Evolutionary conservation across 2,888 invertebrate species (phyloP).

Genomic region (Coenonympha glycerion): DNA sequence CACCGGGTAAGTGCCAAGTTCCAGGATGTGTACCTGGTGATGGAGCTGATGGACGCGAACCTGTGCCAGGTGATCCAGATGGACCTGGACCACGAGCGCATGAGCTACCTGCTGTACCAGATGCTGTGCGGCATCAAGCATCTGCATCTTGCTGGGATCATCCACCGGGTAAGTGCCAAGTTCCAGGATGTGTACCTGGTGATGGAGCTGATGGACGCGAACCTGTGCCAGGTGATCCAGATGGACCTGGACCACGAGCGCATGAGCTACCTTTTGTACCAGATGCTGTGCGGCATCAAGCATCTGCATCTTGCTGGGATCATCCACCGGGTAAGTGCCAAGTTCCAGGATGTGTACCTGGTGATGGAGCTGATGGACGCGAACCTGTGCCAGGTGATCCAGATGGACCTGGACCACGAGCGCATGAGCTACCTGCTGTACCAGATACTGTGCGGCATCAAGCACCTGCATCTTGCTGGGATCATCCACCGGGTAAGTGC

Average conservation of each 20-base stretch:
- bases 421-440: constrained; percentile 99
- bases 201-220: constrained; percentile 99
- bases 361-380: constrained; percentile 99
- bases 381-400: constrained; percentile 96
- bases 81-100: constrained; percentile 99
- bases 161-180: constrained; percentile 95
- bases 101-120: constrained; percentile 99
- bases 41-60: constrained; percentile 99
- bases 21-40: constrained; percentile 99
- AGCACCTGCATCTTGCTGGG: constrained; percentile 99
- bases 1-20: constrained; percentile 97
- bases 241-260: constrained; percentile 99
- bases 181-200: constrained; percentile 99
- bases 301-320: constrained; percentile 99
- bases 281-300: constrained; percentile 99
- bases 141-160: constrained; percentile 98
- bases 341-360: constrained; percentile 99
- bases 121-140: constrained; percentile 99
- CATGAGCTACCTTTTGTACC: constrained; percentile 99
- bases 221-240: constrained; percentile 96
- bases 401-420: constrained; percentile 99
- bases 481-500: constrained; percentile 96
- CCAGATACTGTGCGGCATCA: constrained; percentile 99
- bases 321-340: constrained; percentile 94
- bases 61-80: constrained; percentile 97